These are phyloP conservation scores for Polia nebulosa DNA, from an alignment of 2,888 invertebrate genomes.

Conservation along the genomic window DNA sequence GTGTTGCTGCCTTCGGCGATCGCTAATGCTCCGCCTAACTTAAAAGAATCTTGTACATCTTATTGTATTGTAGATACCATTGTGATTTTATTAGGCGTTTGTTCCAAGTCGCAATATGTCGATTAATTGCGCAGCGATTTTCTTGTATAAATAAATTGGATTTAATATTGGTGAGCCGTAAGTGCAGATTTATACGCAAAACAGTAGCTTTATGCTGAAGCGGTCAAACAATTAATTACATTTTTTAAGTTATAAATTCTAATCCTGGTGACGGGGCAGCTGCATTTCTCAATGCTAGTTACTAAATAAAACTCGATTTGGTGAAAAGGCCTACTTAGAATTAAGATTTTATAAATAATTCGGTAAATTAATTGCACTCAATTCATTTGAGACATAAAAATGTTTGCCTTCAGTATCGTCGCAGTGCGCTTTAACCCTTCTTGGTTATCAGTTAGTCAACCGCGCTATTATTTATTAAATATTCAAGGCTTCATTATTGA, in stretches of 20 bases:
- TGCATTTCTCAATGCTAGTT: constrained; percentile 1
- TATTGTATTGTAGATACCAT: background rate
- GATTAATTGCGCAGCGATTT: constrained; percentile 51
- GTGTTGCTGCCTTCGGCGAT: constrained; percentile 41
- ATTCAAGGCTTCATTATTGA: background rate
- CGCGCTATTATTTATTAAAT: background rate
- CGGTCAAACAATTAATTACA: constrained; percentile 24
- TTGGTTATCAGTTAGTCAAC: background rate
- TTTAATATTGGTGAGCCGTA: constrained; percentile 26
- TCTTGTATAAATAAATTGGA: constrained; percentile 11
- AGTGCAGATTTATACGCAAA: constrained; percentile 32
- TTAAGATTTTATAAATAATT: no score
- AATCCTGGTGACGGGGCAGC: constrained; percentile 2
- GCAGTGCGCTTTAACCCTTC: background rate
- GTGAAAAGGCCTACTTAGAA: background rate
- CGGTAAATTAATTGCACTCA: background rate
- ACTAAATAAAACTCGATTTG: background rate
- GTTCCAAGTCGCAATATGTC: constrained; percentile 13
- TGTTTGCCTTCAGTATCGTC: background rate
- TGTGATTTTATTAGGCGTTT: constrained; percentile 17
- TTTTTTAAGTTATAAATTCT: constrained; percentile 13
- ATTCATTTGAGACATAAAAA: background rate
- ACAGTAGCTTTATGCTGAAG: constrained; percentile 21
- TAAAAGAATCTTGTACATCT: constrained; percentile 13
- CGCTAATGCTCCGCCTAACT: constrained; percentile 33